phyloP scores from a whole-genome alignment of 2,113 vertebrate genomes.

The Nanger granti region DNA sequence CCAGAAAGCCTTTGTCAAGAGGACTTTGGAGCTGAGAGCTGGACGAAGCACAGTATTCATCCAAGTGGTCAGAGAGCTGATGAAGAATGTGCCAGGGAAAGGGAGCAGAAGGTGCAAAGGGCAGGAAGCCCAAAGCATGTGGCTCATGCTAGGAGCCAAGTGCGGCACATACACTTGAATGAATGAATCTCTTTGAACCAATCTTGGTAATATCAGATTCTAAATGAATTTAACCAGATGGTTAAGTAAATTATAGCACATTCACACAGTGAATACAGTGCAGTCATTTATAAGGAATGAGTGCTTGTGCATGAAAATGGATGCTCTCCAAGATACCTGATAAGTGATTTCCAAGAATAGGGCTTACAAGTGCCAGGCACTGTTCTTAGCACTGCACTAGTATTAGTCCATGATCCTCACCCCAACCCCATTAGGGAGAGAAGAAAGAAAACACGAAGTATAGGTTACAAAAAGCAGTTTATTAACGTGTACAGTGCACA shows the following conservation, averaged over 20 bases:
- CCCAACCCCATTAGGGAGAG: not conserved
- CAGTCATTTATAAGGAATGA: not conserved
- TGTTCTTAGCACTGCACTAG: not conserved
- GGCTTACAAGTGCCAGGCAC: not conserved
- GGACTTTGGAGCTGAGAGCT: not conserved
- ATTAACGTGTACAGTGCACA: not conserved
- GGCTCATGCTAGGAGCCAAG: not conserved
- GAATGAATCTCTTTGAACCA: not conserved
- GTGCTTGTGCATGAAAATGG: not conserved
- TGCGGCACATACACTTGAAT: not conserved
- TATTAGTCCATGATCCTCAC: not conserved
- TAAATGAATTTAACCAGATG: not conserved
- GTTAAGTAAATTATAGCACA: not conserved
- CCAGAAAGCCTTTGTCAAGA: not conserved
- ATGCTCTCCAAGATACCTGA: not conserved
- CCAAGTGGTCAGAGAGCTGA: not conserved
- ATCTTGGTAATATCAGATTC: not conserved
- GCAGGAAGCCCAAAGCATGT: not conserved
- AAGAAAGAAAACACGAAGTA: not conserved
- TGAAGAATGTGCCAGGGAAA: not conserved
- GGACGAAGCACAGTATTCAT: not conserved
- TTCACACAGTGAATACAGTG: not conserved
- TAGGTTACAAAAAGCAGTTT: not conserved
- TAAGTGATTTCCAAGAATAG: not conserved
- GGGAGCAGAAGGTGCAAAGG: not conserved